Evolutionary conservation across 2,113 vertebrate species (phyloP).

Genomic region (Drymodes brunneopygia): DNA sequence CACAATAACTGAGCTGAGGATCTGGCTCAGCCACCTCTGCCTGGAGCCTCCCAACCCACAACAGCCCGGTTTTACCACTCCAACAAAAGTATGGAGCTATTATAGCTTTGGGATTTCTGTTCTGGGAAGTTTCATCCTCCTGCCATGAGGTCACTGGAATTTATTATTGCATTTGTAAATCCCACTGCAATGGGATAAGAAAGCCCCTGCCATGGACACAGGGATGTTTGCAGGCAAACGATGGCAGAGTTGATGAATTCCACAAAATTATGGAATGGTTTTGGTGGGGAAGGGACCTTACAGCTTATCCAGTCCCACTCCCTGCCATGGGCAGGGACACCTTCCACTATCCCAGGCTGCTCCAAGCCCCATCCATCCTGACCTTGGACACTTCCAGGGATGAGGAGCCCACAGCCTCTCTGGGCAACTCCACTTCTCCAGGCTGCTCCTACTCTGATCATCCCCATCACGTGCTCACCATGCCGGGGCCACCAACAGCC

Average conservation of each 20-base stretch:
- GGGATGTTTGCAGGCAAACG: background rate
- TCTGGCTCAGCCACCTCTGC: background rate
- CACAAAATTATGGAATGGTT: background rate
- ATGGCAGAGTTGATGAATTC: background rate
- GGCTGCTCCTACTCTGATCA: background rate
- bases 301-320: background rate
- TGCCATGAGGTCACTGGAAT: background rate
- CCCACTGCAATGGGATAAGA: background rate
- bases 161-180: background rate
- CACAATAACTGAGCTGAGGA: fast-evolving
- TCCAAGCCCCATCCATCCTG: fast-evolving
- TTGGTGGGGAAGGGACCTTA: background rate
- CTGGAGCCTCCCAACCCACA: background rate
- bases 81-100: fast-evolving
- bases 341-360: fast-evolving
- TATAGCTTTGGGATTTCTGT: background rate
- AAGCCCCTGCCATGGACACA: fast-evolving
- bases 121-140: background rate
- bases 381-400: background rate
- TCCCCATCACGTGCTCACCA: fast-evolving
- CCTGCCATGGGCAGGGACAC: background rate
- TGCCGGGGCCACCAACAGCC: fast-evolving
- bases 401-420: background rate
- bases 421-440: fast-evolving
- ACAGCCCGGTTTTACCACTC: background rate